Evolutionary conservation across 92 coral and sea anemone species (phyloP), one percentile per base, ranked within the genome.

Genomic region (Zoanthus sansibaricus): DNA sequence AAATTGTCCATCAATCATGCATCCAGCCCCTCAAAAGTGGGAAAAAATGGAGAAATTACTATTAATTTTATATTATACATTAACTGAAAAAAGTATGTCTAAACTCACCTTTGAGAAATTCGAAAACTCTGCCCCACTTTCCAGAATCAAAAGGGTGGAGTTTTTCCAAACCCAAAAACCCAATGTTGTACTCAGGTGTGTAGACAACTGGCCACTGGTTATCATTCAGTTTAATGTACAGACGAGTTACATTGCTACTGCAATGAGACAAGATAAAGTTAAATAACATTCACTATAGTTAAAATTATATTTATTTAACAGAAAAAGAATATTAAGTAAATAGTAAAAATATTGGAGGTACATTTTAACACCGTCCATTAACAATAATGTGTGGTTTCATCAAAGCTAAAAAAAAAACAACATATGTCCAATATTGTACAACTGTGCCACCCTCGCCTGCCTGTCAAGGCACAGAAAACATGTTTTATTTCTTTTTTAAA

Each of bases 71-170:
- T 12, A 58, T 16, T 58, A 17, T 10, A 58, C n/a, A 58, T 58
- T 14, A 58, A 17, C 3, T 14, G 20, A 17, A 20, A 62, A 17
- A n/a, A 15, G 4, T 33, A 31, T 67, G 44, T 17, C 42, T 17
- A 69, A 30, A 48, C 18, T 48, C 83, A 95, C 98, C 99, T 95
- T 93, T 90, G 18, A 97, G 91, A 46, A 82, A 87, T 17, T 86
- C 89, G 86, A 93, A 94, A 51, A 92, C 93, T 76, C 97, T 92
- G 10, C 99, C 99, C 99, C 99, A 97, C 90, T 97, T 97, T 76
- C 95, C 98, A 80, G 99, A 97, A 75, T 97, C 99, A 91, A 97
- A 97, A 72, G 99, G 98, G 69, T 97, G 99, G 45, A 97, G 97
- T 82, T 86, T 91, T 79, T 97, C 94, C 71, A 97, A 88, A 7